Percentiles rank a stretch among this genome's conserved stretches.
phyloP scores from a whole-genome alignment of 2,888 invertebrate species.

The Erebia ligea region DNA sequence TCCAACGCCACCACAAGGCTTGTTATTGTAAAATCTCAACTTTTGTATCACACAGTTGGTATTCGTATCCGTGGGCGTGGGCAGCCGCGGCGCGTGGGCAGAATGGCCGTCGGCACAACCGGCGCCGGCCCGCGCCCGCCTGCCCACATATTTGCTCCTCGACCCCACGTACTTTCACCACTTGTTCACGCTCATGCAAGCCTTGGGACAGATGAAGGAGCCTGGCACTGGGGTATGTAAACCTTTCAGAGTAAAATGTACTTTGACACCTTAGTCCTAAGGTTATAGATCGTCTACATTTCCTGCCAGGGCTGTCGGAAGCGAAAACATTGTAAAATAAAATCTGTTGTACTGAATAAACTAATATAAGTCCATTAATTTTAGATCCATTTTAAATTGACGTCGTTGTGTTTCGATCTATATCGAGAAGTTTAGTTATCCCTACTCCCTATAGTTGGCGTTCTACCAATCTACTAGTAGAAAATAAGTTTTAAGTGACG shows the following conservation, averaged over 20 bases:
- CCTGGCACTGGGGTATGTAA: slow-evolving; percentile 85
- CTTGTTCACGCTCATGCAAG: slow-evolving; percentile 95
- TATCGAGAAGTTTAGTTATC: no score
- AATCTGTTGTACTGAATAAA: no score
- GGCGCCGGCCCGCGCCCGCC: slow-evolving; percentile 92
- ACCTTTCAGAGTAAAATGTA: not conserved
- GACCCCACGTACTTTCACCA: slow-evolving; percentile 95
- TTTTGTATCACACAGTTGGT: slow-evolving; percentile 84
- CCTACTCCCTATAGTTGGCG: no score
- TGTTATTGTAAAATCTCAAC: slow-evolving; percentile 3
- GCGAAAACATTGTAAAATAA: no score
- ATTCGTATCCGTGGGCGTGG: slow-evolving; percentile 94
- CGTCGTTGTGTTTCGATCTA: no score
- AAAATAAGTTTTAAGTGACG: no score
- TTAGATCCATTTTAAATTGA: no score
- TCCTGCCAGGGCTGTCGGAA: not conserved
- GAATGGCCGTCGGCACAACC: slow-evolving; percentile 94
- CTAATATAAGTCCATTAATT: no score
- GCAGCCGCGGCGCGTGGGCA: slow-evolving; percentile 85
- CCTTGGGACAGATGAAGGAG: slow-evolving; percentile 93
- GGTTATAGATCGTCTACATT: not conserved
- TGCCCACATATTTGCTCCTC: slow-evolving; percentile 93
- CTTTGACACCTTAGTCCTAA: not conserved
- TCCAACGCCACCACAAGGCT: not conserved
- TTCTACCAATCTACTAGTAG: no score